Evolutionary conservation across 1,140 invertebrate genomes (phyloP).

Genomic region (Anagrus nilaparvatae): DNA sequence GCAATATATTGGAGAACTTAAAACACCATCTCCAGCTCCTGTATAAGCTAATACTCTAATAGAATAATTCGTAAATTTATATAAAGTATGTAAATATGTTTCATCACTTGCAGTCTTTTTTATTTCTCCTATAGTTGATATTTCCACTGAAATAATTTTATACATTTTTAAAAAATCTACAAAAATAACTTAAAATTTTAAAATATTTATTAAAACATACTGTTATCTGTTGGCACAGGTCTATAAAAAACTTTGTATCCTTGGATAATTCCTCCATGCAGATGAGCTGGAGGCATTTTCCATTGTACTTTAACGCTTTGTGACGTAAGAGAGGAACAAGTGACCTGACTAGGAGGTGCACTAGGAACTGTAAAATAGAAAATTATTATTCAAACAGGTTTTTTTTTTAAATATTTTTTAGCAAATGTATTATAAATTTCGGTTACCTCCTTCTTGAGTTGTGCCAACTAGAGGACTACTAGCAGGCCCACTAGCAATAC

Average conservation of each 20-base stretch:
- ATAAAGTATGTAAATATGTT: conserved; percentile 57
- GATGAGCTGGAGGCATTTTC: conserved; percentile 67
- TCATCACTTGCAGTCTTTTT: conserved; percentile 60
- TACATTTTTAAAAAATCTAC: neutral
- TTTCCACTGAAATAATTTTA: conserved; percentile 38
- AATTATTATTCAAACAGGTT: too few species aligned
- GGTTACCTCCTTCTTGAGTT: conserved; percentile 76
- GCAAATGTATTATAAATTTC: neutral
- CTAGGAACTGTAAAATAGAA: conserved; percentile 67
- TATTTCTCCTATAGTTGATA: conserved; percentile 53
- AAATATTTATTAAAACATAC: conserved; percentile 29
- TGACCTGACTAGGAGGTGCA: conserved; percentile 60
- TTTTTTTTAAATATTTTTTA: neutral
- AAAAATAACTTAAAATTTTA: conserved; percentile 6
- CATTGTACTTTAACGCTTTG: conserved; percentile 76
- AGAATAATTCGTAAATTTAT: conserved; percentile 69
- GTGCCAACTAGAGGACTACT: conserved; percentile 61
- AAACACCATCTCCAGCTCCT: conserved; percentile 63
- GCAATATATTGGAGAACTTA: conserved; percentile 64
- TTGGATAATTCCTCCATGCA: conserved; percentile 72
- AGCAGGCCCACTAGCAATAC: conserved; percentile 71
- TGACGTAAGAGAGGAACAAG: conserved; percentile 62
- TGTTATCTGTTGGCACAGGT: conserved; percentile 49
- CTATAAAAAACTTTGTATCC: conserved; percentile 79
- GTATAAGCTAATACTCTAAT: conserved; percentile 73